Base-by-base conservation (phyloP, 2,113 vertebrate genomes). In the Nycticebus coucang region DNA sequence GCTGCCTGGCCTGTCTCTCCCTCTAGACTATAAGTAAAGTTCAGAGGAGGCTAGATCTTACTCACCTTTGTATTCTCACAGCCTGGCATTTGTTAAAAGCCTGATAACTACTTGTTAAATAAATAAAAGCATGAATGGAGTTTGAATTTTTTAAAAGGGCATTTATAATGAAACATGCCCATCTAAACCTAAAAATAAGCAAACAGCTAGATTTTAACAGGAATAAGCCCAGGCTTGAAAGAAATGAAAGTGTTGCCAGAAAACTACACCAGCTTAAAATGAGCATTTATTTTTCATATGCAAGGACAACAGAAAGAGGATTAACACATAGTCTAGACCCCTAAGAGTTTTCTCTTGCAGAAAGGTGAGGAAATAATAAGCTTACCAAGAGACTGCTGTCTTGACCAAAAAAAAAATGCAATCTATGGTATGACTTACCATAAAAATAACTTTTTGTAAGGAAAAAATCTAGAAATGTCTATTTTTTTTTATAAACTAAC, bases 101-200 rank as follows among this genome's bases (percentile, higher is more conserved):
- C 66, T 57, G 86, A 81, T 85, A 93, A 91, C 83, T 95, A 96
- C 83, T 93, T 68, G 53, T 50, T 57, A 86, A 87, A 88, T 94
- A n/a, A 93, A 89, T 87, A 68, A 87, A 97, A 94, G 80, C 95
- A 85, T 21, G 92, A 94, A 55, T 4, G 18, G 80, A 80, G 87
- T 95, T 82, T 97, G 95, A 93, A 95, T 87, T 90, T 97, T 95
- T 94, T 24, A 97, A 95, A 97, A 96, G 93, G 92, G 83, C 79
- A 94, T 96, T 95, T 83, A 77, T 93, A 97, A 94, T 95, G 96
- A 95, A 97, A 96, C 89, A 79, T 96, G 87, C 59, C 57, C 87
- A 69, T 91, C 74, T 2, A 85, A 92, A 77, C 83, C 85, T 95
- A 84, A 93, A 97, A 96, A 96, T 97, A 95, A 95, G 26, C 59